phyloP scores from a whole-genome alignment of 2,797 vertebrate genomes.

The Typhlichthys eigenmanni region DNA sequence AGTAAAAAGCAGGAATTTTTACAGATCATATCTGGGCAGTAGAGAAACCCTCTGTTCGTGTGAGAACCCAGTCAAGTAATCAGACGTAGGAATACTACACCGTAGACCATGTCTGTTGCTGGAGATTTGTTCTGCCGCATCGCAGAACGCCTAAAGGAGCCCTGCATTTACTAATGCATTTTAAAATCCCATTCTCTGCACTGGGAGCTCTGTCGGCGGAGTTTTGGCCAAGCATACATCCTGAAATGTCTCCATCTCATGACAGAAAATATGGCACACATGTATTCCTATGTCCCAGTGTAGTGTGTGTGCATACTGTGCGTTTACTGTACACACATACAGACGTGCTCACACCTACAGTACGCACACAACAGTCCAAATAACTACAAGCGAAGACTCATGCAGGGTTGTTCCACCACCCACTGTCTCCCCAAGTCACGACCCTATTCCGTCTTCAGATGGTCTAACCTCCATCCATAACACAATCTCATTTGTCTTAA shows the following conservation, averaged over 20 bases:
- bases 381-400: slow-evolving; percentile 45
- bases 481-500: slow-evolving; percentile 53
- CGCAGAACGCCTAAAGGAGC: slow-evolving; percentile 1
- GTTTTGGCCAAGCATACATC: slow-evolving; percentile 4
- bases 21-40: slow-evolving; percentile 4
- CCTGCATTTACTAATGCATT: slow-evolving; percentile 3
- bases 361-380: slow-evolving; percentile 13
- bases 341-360: background rate
- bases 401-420: slow-evolving; percentile 43
- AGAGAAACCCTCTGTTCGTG: slow-evolving; percentile 4
- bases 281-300: background rate
- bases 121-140: slow-evolving; percentile 2
- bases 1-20: background rate
- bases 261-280: slow-evolving; percentile 13
- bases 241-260: slow-evolving; percentile 11
- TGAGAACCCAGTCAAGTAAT: slow-evolving; percentile 12
- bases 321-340: background rate
- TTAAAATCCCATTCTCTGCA: slow-evolving; percentile 2
- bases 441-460: slow-evolving; percentile 54
- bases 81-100: background rate
- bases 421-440: slow-evolving; percentile 44
- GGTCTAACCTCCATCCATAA: slow-evolving; percentile 44
- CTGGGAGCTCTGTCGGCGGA: background rate
- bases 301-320: slow-evolving; percentile 1
- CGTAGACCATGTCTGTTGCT: slow-evolving; percentile 3